Percentiles rank a stretch among this genome's conserved stretches.
phyloP scores from a whole-genome alignment of 23 tunicate genomes.

The Halocynthia roretzi region DNA sequence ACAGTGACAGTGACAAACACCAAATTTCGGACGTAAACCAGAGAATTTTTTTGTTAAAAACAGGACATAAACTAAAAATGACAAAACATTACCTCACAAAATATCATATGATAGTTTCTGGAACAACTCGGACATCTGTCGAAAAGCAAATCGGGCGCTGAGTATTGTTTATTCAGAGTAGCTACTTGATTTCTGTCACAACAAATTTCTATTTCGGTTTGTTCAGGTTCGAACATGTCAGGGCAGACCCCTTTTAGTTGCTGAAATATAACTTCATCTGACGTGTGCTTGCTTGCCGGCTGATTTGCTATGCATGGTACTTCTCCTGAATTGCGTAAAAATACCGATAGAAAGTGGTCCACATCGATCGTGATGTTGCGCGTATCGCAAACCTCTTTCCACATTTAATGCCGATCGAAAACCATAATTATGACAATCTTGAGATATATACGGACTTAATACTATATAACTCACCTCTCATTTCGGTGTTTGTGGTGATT shows the following conservation, averaged over 20 bases:
- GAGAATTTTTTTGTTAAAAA: neutral
- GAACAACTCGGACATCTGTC: constrained; percentile 88
- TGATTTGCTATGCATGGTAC: constrained; percentile 48
- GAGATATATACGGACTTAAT: neutral
- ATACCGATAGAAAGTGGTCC: neutral
- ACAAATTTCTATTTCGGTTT: constrained; percentile 28
- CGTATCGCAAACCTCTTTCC: too few species aligned
- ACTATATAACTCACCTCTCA: constrained; percentile 48
- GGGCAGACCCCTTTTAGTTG: constrained; percentile 43
- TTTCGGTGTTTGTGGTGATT: constrained; percentile 1
- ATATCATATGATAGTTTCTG: constrained; percentile 43
- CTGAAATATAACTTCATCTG: constrained; percentile 3
- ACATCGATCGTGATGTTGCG: too few species aligned
- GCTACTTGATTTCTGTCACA: constrained; percentile 57
- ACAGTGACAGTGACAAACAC: too few species aligned
- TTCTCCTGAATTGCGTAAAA: constrained; percentile 31
- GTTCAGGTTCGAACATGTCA: constrained; percentile 28
- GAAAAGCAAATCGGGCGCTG: constrained; percentile 52
- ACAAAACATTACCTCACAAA: constrained; percentile 52
- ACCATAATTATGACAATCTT: neutral
- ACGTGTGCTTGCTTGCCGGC: constrained; percentile 7
- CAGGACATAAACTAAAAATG: neutral
- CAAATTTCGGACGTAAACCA: too few species aligned
- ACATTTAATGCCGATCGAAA: neutral
- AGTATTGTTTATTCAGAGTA: constrained; percentile 40